Percentiles rank a stretch among this genome's conserved stretches.
Evolutionary conservation across 2,797 vertebrate genomes (phyloP).

Genomic region (Microhierax caerulescens): DNA sequence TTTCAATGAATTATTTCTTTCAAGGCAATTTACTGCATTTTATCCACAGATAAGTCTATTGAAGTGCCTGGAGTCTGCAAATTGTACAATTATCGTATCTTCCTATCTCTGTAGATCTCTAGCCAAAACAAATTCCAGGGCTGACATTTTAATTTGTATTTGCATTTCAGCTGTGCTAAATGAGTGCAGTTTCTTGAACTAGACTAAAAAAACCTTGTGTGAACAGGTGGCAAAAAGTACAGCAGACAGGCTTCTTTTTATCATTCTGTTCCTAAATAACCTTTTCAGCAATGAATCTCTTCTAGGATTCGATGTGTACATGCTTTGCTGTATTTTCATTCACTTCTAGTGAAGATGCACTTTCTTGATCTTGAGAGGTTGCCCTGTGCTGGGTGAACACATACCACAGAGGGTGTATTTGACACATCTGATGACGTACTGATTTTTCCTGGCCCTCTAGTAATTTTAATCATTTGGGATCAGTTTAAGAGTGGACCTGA

Average conservation of each 20-base stretch:
- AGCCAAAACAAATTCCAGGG: conserved; percentile 14
- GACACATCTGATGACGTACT: neutral
- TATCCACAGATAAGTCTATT: neutral
- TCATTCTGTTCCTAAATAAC: neutral
- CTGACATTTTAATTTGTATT: conserved; percentile 24
- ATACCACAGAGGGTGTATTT: rapidly evolving
- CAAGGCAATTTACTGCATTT: neutral
- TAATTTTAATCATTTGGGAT: neutral
- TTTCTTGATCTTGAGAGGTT: neutral
- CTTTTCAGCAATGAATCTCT: neutral
- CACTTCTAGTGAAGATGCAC: neutral
- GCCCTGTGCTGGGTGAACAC: neutral
- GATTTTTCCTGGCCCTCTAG: neutral
- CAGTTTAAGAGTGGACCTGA: neutral
- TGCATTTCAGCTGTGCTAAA: neutral
- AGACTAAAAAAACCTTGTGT: neutral
- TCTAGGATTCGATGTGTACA: neutral
- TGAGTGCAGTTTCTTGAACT: neutral
- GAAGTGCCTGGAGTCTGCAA: neutral
- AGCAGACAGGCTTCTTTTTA: neutral
- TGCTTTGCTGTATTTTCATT: neutral
- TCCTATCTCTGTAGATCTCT: neutral
- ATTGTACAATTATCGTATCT: neutral
- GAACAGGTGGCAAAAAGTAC: neutral
- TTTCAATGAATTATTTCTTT: neutral